Evolutionary conservation across 2,888 invertebrate species (phyloP), one percentile per base, ranked within the genome.

Genomic region (Spodoptera picta): DNA sequence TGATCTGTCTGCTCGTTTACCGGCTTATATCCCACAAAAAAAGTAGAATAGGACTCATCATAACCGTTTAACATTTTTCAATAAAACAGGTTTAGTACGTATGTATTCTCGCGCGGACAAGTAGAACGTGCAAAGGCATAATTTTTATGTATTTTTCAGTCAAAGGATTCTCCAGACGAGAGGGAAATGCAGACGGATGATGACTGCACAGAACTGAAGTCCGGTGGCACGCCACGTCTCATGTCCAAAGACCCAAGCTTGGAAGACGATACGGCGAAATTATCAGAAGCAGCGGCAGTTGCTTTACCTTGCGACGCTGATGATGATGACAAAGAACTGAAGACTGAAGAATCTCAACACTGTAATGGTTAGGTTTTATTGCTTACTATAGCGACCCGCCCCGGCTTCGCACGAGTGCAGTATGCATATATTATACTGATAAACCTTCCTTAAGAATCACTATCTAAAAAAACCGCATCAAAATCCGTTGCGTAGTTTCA

Each of bases 111-210:
- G 19, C 19, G 19, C 19, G 19, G 19, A 19, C 19, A 19, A 19
- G 19, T 19, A 0, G 27, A 27, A 27, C 27, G 27, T 27, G 27
- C 3, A 5, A 27, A 27, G 19, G 19, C 19, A 23, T 45, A 12
- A 41, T n/a, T 1, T 1, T 50, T 42, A 19, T 19, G 2, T 23
- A 9, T 31, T 42, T 66, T 46, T 62, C 12, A 42, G 43, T 73
- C 73, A n/a, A 53, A 86, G 78, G 90, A 89, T 44, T 88, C 87
- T 0, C 84, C 89, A 66, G 89, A 92, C 5, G 92, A 92, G 67
- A 82, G 74, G 69, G 91, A 90, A 60, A 87, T 90, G 85, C 89
- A 89, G 59, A 90, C 90, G 10, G 91, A 92, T 43, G 90, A 89
- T 2, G 90, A 91, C 12, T 82, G 81, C 46, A 73, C 79, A 4